Conservation (phyloP, 2,888 invertebrate species). For the Mimas tiliae region DNA sequence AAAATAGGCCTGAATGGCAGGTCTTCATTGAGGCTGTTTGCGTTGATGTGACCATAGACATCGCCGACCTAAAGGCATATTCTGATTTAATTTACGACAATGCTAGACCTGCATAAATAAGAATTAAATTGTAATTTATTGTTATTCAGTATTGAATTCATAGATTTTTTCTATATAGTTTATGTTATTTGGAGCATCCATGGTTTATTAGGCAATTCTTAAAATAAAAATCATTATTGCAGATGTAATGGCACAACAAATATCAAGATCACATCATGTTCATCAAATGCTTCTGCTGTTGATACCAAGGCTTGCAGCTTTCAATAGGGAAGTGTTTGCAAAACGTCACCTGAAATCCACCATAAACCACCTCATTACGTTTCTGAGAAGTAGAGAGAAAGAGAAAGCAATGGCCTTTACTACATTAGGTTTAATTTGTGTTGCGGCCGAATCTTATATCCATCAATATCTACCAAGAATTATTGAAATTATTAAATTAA, state of each 20-base stretch:
- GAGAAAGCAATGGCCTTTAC: slow-evolving; percentile 95
- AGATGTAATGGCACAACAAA: slow-evolving; percentile 93
- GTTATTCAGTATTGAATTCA: too few species aligned
- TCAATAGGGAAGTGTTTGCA: slow-evolving; percentile 92
- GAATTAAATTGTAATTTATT: too few species aligned
- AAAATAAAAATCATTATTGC: slow-evolving; percentile 35
- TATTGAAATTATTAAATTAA: slow-evolving; percentile 91
- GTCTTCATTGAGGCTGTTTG: too few species aligned
- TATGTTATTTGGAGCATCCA: too few species aligned
- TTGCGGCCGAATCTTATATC: slow-evolving; percentile 93
- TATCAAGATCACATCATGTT: slow-evolving; percentile 90
- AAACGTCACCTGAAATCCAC: slow-evolving; percentile 90
- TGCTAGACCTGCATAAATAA: too few species aligned
- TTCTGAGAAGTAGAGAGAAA: slow-evolving; percentile 91
- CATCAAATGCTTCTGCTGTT: slow-evolving; percentile 94
- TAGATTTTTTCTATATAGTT: too few species aligned
- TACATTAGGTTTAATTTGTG: slow-evolving; percentile 95
- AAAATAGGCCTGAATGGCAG: too few species aligned
- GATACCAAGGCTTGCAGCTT: slow-evolving; percentile 96
- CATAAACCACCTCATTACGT: slow-evolving; percentile 91
- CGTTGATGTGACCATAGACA: too few species aligned
- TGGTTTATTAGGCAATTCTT: slow-evolving; percentile 13
- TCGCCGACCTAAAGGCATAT: too few species aligned
- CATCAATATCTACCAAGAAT: slow-evolving; percentile 91
- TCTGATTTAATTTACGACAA: too few species aligned